These are phyloP conservation scores for Cephalopterus ornatus DNA, from an alignment of 2,113 vertebrate genomes.

Conservation along the genomic window DNA sequence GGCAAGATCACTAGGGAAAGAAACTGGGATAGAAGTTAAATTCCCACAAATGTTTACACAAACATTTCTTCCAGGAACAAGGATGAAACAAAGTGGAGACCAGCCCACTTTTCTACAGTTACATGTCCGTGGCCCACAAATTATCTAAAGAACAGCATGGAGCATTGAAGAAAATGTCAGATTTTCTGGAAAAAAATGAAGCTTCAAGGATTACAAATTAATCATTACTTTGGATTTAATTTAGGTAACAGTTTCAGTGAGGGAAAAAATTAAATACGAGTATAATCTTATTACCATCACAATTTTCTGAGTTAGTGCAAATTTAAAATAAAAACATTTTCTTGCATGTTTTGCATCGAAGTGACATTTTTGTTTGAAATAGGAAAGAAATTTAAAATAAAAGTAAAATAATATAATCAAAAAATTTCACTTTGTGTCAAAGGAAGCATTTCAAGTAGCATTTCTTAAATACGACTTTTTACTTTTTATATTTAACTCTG, in stretches of 20 bases:
- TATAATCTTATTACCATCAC: neutral
- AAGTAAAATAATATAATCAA: neutral
- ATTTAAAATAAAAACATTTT: neutral
- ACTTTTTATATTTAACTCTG: neutral
- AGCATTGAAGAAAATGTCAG: neutral
- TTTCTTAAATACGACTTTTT: neutral
- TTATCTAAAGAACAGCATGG: neutral
- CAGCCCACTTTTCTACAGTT: neutral
- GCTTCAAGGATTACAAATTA: neutral
- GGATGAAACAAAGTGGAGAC: neutral
- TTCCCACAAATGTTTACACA: neutral
- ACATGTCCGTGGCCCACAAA: neutral
- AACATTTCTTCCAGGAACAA: neutral
- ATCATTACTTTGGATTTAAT: neutral
- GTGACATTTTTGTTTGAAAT: neutral
- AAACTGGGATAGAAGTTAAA: neutral
- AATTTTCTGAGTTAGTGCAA: neutral
- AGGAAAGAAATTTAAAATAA: neutral
- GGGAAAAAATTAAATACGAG: neutral
- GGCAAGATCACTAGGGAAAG: neutral
- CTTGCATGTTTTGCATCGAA: neutral
- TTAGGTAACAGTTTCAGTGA: neutral
- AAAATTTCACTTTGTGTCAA: neutral
- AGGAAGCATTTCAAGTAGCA: neutral
- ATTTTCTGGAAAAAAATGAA: neutral